Evolutionary conservation across 2,113 vertebrate genomes (phyloP).

Genomic region (Apistogramma diplotaenia): DNA sequence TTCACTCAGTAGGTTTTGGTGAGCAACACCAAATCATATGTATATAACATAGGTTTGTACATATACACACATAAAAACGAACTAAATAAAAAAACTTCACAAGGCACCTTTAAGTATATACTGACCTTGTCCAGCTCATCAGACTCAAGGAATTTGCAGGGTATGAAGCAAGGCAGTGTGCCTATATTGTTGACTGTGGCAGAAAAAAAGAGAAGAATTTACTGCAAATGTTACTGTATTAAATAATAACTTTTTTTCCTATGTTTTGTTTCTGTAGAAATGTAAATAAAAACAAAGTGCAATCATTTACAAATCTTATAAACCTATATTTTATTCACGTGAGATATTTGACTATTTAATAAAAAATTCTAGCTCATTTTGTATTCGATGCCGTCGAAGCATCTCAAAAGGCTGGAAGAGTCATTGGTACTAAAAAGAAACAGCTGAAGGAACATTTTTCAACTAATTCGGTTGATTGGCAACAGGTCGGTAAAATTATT

Average conservation of each 20-base stretch:
- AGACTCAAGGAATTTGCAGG: conserved; percentile 73
- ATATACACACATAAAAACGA: no score
- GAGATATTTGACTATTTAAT: not conserved
- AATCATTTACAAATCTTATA: not conserved
- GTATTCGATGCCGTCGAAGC: not conserved
- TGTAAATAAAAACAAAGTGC: no score
- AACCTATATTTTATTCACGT: not conserved
- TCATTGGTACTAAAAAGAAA: not conserved
- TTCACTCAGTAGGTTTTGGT: not conserved
- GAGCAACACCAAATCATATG: not conserved
- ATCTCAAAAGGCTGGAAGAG: not conserved
- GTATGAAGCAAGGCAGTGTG: conserved; percentile 77
- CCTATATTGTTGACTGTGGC: conserved; percentile 86
- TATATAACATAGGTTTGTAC: not conserved
- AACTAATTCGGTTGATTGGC: not conserved
- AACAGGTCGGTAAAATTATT: not conserved
- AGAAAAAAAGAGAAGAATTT: not conserved
- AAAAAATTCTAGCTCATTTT: not conserved
- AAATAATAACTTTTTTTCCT: not conserved
- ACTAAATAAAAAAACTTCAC: not conserved
- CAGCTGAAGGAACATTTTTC: not conserved
- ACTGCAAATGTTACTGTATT: not conserved
- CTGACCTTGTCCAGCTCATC: conserved; percentile 79
- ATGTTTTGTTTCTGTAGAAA: not conserved
- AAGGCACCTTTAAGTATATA: not conserved